Conservation (phyloP, 2,113 vertebrate species). For the Psephotus haematonotus region DNA sequence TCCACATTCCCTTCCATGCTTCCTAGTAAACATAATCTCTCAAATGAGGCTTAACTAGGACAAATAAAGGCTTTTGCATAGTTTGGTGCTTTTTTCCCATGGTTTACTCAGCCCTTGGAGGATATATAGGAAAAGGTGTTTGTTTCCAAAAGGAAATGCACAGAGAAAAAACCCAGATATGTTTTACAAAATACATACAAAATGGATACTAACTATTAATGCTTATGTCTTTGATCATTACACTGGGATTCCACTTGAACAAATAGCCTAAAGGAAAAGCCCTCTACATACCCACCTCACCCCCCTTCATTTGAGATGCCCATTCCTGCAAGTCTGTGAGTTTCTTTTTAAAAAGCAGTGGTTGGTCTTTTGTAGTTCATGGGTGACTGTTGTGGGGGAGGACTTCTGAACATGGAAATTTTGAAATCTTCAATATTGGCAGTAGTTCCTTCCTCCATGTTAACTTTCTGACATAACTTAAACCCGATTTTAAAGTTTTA, state of each 20-base stretch:
- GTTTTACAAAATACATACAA: neutral
- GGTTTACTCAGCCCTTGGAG: neutral
- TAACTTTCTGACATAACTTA: neutral
- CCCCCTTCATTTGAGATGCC: neutral
- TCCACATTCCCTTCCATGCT: neutral
- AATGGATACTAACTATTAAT: neutral
- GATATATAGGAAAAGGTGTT: neutral
- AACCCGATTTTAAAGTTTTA: neutral
- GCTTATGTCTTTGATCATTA: neutral
- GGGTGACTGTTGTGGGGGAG: neutral
- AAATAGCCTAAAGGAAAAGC: neutral
- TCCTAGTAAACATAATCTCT: neutral
- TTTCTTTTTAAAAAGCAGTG: neutral
- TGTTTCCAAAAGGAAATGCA: neutral
- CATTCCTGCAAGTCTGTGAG: neutral
- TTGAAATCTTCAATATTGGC: neutral
- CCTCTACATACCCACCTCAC: accelerated
- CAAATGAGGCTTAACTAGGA: neutral
- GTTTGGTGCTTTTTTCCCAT: neutral
- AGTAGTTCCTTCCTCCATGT: neutral
- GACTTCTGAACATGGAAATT: neutral
- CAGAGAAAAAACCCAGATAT: neutral
- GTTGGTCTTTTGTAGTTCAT: neutral
- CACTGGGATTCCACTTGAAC: neutral
- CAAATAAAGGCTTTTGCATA: neutral